A percentile compares a stretch with the other conserved stretches of the same genome.
Conservation (phyloP, 2,113 vertebrate genomes). For the Tetraodon nigroviridis region DNA sequence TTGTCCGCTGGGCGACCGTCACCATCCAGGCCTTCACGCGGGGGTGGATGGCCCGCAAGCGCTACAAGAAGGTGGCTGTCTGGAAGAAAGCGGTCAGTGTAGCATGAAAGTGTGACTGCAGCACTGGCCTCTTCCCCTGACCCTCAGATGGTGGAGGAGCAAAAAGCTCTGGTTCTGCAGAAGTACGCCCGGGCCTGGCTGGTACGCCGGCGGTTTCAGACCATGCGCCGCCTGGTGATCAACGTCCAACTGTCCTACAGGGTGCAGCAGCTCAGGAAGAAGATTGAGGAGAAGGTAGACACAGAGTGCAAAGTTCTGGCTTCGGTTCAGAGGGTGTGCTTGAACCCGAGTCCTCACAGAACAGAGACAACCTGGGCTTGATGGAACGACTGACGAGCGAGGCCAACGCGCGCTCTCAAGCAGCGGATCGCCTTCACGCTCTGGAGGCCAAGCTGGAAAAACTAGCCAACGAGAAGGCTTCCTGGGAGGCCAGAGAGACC, state of each 20-base stretch:
- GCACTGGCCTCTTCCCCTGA: not conserved
- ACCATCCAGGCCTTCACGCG: conserved; percentile 88
- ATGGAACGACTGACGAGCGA: conserved; percentile 85
- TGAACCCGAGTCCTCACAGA: conserved; percentile 64
- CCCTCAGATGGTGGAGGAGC: conserved; percentile 84
- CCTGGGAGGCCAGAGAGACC: conserved; percentile 76
- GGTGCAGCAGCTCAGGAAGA: conserved; percentile 89
- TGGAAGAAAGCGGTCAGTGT: not conserved
- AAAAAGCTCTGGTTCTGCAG: conserved; percentile 90
- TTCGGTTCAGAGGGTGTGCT: not conserved
- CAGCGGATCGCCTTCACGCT: conserved; percentile 78
- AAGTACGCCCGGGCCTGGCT: conserved; percentile 92
- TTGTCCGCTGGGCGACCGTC: conserved; percentile 80
- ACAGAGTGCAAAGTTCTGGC: not conserved
- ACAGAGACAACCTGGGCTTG: conserved; percentile 85
- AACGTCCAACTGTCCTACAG: conserved; percentile 94
- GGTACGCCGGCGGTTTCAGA: conserved; percentile 89
- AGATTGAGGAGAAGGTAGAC: conserved; percentile 87
- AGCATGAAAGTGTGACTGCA: conserved; percentile 1
- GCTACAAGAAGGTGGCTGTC: conserved; percentile 80
- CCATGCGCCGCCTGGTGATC: conserved; percentile 84
- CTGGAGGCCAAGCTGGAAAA: conserved; percentile 83
- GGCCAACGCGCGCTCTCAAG: conserved; percentile 73
- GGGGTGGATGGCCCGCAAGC: conserved; percentile 85
- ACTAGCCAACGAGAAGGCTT: conserved; percentile 67